Base-by-base conservation (phyloP, 2,888 invertebrate genomes). In the Anoplius nigerrimus region DNA sequence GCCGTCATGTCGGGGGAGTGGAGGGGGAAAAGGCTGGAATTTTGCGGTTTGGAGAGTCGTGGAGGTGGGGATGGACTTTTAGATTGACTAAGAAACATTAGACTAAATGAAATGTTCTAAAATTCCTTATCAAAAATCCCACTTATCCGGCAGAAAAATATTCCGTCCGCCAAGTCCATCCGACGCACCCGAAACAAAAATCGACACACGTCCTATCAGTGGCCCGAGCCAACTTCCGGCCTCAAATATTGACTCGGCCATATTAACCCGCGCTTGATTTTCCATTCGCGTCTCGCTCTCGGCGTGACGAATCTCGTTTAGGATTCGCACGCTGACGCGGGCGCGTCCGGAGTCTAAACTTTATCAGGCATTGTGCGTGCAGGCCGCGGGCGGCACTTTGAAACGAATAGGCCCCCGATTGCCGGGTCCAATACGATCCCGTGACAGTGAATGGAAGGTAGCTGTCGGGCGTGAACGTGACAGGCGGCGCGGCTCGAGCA, bases 351-450 rank as follows among this genome's bases (percentile, higher is more conserved):
- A 64, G 72, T 63, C 74, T 74, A 76, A 78, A 78, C 72, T 82
- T 79, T 76, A 79, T 79, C 72, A 76, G 72, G 73, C 74, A 74
- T 66, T 73, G 79, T 73, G 71, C 68, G 62, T 71, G 74, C 67
- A n/a, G 74, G 58, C 55, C 60, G 16, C 51, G 65, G 18, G 18
- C 13, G 57, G 2, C 58, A 54, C 72, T 76, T 78, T 68, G 74
- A 70, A 67, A 78, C 75, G 77, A 81, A 81, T 74, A 65, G 74
- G 66, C 57, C 42, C 71, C 65, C 77, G 76, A 84, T 83, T 80
- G 79, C 55, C 27, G 57, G 42, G 11, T 57, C 21, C 21, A 22
- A 53, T 53, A 53, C 6, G 24, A 2, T 24, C 22, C n/a, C n/a
- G n/a, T n/a, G 24, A 53, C 22, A 6, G 8, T 53, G 59, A 61